phyloP scores from a whole-genome alignment of 2,113 vertebrate species.

The Tachuris rubrigastra region DNA sequence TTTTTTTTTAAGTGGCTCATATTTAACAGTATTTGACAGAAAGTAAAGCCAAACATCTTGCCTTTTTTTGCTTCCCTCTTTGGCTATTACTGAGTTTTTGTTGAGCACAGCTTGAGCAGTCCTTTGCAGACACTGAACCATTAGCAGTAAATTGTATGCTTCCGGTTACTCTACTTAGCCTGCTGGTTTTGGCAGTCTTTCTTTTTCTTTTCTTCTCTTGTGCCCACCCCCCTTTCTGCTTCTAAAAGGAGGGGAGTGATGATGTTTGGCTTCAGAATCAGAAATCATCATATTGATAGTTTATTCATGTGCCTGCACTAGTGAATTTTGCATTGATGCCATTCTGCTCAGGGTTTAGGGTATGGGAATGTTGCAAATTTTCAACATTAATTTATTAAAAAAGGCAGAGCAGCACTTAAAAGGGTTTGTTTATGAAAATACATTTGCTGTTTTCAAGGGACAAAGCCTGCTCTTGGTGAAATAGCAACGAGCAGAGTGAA shows the following conservation, averaged over 20 bases:
- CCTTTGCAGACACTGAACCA: neutral
- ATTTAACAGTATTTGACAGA: constrained; percentile 30
- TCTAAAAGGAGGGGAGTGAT: neutral
- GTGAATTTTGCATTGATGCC: neutral
- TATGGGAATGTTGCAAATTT: neutral
- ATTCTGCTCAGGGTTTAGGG: neutral
- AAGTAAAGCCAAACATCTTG: neutral
- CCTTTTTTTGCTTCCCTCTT: constrained; percentile 14
- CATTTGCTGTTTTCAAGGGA: neutral
- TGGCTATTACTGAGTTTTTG: constrained; percentile 5
- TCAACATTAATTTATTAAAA: neutral
- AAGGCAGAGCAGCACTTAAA: neutral
- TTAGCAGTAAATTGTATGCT: neutral
- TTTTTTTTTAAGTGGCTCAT: neutral
- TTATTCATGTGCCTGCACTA: neutral
- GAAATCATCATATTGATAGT: neutral
- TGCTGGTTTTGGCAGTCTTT: constrained; percentile 29
- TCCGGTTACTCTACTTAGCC: constrained; percentile 12
- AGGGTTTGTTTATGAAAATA: neutral
- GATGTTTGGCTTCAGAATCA: neutral
- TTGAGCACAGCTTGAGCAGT: constrained; percentile 47
- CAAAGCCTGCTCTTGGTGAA: neutral
- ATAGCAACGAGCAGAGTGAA: neutral
- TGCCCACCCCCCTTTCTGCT: neutral
- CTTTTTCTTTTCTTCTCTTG: neutral